phyloP scores from a whole-genome alignment of 2,113 vertebrate genomes.

The Leptobrachium ailaonicum region DNA sequence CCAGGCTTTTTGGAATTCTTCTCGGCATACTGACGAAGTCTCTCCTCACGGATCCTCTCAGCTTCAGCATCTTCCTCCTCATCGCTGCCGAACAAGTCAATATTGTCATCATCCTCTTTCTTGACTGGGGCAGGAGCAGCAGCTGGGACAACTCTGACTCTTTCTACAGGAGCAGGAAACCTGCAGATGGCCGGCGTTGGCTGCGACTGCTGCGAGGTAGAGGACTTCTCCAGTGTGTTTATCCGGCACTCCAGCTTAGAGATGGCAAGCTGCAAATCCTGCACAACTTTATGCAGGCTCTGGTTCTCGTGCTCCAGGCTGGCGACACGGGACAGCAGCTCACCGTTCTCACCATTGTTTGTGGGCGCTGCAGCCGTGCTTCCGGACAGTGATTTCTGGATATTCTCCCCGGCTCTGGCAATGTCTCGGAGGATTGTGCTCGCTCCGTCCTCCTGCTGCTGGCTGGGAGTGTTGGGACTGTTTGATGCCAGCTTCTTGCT shows the following conservation, averaged over 20 bases:
- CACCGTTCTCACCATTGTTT: slow-evolving; percentile 69
- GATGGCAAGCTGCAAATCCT: neutral
- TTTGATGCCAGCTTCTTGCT: slow-evolving; percentile 63
- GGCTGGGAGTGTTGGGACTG: neutral
- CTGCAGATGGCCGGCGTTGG: slow-evolving; percentile 46
- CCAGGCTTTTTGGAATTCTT: slow-evolving; percentile 87
- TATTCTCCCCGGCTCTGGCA: slow-evolving; percentile 93
- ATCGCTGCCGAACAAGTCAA: slow-evolving; percentile 88
- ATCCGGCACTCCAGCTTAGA: too few species aligned
- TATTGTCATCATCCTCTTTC: slow-evolving; percentile 76
- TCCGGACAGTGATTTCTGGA: slow-evolving; percentile 97
- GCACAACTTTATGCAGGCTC: slow-evolving; percentile 78
- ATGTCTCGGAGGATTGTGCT: slow-evolving; percentile 95
- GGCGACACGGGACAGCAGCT: slow-evolving; percentile 79
- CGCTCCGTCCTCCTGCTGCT: slow-evolving; percentile 80
- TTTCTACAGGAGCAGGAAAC: slow-evolving; percentile 10
- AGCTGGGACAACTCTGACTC: neutral
- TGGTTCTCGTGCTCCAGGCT: slow-evolving; percentile 87
- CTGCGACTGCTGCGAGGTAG: slow-evolving; percentile 49
- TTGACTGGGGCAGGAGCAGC: slow-evolving; percentile 47
- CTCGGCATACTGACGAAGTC: slow-evolving; percentile 81
- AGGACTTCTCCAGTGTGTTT: too few species aligned
- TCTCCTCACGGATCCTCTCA: slow-evolving; percentile 79
- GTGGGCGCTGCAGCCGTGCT: neutral
- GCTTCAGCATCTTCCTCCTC: slow-evolving; percentile 82